A percentile compares a stretch with the other conserved stretches of the same genome.
Conservation (phyloP, 30 jellyfish, hydroid and myxozoan genomes). For the Aurelia sp. region DNA sequence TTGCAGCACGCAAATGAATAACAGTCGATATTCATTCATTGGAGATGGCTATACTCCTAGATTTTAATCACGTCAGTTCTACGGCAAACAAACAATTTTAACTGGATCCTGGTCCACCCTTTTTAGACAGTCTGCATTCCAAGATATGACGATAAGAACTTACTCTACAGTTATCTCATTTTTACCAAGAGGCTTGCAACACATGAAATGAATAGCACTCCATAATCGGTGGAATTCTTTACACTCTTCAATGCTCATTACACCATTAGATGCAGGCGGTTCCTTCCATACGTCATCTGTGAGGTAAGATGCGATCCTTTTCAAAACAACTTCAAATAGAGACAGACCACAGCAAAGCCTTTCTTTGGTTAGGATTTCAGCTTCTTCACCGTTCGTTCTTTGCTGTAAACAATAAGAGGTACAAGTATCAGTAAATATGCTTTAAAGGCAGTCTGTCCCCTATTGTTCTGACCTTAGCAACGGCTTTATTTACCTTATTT, state of each 20-base stretch:
- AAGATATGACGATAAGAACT: conserved; percentile 22
- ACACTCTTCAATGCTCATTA: conserved; percentile 98
- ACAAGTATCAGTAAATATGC: no score
- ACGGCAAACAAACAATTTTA: no score
- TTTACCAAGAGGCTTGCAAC: conserved; percentile 96
- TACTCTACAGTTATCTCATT: conserved; percentile 98
- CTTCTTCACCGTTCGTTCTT: conserved; percentile 92
- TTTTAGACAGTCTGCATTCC: no score
- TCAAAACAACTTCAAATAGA: conserved; percentile 87
- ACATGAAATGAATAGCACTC: conserved; percentile 98
- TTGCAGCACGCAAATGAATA: conserved; percentile 91
- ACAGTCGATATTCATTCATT: conserved; percentile 99
- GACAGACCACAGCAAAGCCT: conserved; percentile 98
- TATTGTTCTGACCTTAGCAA: no score
- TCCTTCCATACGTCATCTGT: conserved; percentile 96
- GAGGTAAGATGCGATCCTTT: conserved; percentile 78
- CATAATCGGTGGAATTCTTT: conserved; percentile 97
- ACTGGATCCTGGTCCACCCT: no score
- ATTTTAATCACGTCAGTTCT: conserved; percentile 87
- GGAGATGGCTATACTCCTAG: conserved; percentile 95
- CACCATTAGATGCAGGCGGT: conserved; percentile 99
- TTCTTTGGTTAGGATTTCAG: conserved; percentile 93
- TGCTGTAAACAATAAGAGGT: conserved; percentile 59
- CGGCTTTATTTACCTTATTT: no score
- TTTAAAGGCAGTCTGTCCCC: no score